Percentiles rank a stretch among this genome's conserved stretches.
These are phyloP conservation scores for Hyalella azteca DNA, from an alignment of 2,888 invertebrate genomes.

Conservation along the genomic window DNA sequence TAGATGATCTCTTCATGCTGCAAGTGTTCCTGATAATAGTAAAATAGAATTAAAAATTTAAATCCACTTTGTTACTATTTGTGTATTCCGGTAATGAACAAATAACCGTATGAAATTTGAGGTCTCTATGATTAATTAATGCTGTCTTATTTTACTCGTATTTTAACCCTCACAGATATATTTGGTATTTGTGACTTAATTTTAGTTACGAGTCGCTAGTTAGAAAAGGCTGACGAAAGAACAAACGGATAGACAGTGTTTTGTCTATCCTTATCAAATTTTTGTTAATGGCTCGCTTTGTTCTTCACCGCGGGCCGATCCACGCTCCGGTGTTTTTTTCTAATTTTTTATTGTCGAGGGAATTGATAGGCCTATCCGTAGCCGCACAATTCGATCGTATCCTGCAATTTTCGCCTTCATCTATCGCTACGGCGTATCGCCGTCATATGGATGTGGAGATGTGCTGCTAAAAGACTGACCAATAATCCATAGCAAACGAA, in stretches of 20 bases:
- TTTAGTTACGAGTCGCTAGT: background rate
- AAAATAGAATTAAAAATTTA: too few relatives aligned
- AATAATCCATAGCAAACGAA: slow-evolving; percentile 34
- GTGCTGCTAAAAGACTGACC: slow-evolving; percentile 21
- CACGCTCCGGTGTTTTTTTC: too few relatives aligned
- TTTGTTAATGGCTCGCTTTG: background rate
- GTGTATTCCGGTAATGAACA: too few relatives aligned
- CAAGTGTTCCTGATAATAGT: too few relatives aligned
- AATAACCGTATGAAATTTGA: too few relatives aligned
- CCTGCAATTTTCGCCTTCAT: slow-evolving; percentile 25
- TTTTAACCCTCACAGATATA: too few relatives aligned
- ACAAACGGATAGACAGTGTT: background rate
- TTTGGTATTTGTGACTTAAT: background rate
- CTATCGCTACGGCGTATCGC: background rate
- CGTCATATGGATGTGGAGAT: slow-evolving; percentile 1
- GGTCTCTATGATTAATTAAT: too few relatives aligned
- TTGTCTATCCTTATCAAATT: background rate
- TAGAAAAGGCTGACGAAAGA: background rate
- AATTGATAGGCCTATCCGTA: background rate
- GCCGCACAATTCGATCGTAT: background rate
- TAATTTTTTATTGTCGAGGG: background rate
- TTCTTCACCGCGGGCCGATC: too few relatives aligned
- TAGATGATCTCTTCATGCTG: too few relatives aligned
- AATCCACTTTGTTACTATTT: too few relatives aligned
- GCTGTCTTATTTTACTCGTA: too few relatives aligned